Conservation (phyloP, 2,888 invertebrate genomes). For the Rhogogaster chlorosoma region DNA sequence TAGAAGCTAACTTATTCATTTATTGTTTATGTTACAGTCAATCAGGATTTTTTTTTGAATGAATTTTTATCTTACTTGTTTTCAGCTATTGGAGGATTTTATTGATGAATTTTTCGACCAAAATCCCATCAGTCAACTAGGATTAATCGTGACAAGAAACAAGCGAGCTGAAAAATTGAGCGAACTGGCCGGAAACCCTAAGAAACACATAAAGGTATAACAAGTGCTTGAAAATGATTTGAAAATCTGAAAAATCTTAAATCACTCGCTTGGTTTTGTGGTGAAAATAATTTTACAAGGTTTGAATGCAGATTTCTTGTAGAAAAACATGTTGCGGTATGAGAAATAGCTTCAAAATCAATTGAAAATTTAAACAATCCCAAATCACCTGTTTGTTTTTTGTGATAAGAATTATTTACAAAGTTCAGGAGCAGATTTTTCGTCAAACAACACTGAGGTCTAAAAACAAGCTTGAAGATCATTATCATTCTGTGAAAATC, state of each 20-base stretch:
- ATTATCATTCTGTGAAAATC: too few relatives aligned
- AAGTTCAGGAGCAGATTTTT: neutral
- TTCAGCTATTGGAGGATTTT: slow-evolving; percentile 93
- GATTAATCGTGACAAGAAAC: slow-evolving; percentile 93
- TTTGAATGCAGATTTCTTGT: neutral
- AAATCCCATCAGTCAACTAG: slow-evolving; percentile 98
- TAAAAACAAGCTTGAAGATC: too few relatives aligned
- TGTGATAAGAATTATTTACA: neutral
- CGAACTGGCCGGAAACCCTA: slow-evolving; percentile 92
- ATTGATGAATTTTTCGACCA: slow-evolving; percentile 99
- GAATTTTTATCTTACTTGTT: slow-evolving; percentile 60
- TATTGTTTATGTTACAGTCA: slow-evolving; percentile 32
- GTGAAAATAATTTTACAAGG: neutral
- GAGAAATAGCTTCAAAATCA: neutral
- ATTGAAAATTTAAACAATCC: neutral
- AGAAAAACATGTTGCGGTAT: neutral
- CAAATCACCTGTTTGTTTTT: neutral
- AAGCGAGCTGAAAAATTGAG: slow-evolving; percentile 96
- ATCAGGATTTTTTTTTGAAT: neutral
- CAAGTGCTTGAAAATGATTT: neutral
- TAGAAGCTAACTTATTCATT: slow-evolving; percentile 16
- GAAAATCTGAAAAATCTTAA: neutral
- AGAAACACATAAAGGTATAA: slow-evolving; percentile 86
- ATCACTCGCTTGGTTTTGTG: neutral
- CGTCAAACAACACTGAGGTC: too few relatives aligned